Conservation (phyloP, 2,113 vertebrate species). For the Brachypteracias leptosomus region DNA sequence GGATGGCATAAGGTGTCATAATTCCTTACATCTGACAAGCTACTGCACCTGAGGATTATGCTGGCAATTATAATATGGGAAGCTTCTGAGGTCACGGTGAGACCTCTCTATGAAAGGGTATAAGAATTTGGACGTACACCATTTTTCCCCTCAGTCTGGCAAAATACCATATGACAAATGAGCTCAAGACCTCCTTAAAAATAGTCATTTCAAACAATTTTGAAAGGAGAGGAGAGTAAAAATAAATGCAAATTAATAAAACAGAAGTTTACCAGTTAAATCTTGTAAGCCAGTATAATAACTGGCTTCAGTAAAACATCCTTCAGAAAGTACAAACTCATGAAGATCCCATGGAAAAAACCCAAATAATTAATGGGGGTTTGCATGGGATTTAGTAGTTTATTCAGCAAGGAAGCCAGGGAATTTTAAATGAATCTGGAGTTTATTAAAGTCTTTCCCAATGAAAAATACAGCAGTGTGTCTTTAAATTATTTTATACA, state of each 20-base stretch:
- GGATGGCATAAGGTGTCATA: neutral
- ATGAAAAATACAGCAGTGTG: neutral
- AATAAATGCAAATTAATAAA: constrained; percentile 13
- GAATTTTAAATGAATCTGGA: constrained; percentile 37
- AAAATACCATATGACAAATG: neutral
- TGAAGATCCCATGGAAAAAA: neutral
- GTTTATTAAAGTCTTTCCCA: constrained; percentile 13
- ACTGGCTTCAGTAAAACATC: neutral
- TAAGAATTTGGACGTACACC: neutral
- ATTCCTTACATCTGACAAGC: neutral
- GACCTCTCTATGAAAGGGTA: neutral
- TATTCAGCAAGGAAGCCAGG: neutral
- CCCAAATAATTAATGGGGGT: neutral
- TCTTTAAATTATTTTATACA: constrained; percentile 4
- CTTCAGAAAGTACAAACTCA: neutral
- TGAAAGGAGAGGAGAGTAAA: neutral
- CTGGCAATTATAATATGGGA: neutral
- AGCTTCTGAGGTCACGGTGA: neutral
- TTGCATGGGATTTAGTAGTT: neutral
- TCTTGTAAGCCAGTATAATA: neutral
- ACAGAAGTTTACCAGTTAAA: neutral
- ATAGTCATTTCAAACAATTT: neutral
- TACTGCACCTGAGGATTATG: neutral
- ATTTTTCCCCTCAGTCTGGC: neutral
- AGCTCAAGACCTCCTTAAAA: neutral